Conservation (phyloP, 2,113 vertebrate species). For the Psophia crepitans region DNA sequence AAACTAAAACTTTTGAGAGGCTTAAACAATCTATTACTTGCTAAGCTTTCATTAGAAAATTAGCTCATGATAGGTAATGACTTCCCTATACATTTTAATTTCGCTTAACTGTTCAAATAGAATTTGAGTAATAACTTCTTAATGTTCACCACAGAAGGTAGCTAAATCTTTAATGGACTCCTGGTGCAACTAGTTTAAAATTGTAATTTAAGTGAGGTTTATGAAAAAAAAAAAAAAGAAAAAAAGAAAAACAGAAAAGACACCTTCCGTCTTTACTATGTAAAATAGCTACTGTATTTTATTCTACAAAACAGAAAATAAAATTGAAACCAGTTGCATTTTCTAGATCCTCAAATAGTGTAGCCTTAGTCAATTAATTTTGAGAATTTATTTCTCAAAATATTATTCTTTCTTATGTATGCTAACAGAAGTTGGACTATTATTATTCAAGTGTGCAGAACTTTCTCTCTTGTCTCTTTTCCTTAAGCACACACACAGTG, state of each 20-base stretch:
- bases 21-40: constrained; percentile 59
- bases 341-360: background rate
- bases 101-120: constrained; percentile 69
- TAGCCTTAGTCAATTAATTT: background rate
- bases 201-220: constrained; percentile 57
- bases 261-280: background rate
- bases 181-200: constrained; percentile 40
- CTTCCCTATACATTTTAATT: constrained; percentile 66
- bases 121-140: constrained; percentile 71
- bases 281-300: background rate
- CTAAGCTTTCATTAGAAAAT: constrained; percentile 61
- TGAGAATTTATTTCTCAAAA: background rate
- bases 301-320: background rate
- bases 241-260: background rate
- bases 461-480: background rate
- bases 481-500: background rate
- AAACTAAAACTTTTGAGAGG: constrained; percentile 57
- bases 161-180: constrained; percentile 72
- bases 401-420: background rate
- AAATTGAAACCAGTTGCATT: background rate
- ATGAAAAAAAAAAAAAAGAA: background rate
- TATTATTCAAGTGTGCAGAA: background rate
- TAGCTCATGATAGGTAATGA: constrained; percentile 59
- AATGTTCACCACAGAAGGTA: constrained; percentile 65
- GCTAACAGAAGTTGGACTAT: background rate